Evolutionary conservation across 2,888 invertebrate genomes (phyloP).

Genomic region (Crossocerus cetratus): DNA sequence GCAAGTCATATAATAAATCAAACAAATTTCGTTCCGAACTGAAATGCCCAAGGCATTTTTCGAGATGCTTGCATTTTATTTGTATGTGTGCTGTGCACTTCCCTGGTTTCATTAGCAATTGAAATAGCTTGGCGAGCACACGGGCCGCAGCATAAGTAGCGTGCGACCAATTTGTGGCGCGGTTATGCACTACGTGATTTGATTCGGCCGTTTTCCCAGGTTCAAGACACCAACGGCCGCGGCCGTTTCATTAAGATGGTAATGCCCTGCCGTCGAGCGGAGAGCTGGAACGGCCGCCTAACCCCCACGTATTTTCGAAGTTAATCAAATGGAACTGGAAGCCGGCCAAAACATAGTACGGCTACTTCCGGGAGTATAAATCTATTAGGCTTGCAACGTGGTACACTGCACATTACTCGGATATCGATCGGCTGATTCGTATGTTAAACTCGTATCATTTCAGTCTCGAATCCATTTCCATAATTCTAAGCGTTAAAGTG

Average conservation of each 20-base stretch:
- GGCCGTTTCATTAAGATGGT: slow-evolving; percentile 35
- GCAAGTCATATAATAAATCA: no score
- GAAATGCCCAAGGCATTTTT: no score
- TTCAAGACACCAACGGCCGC: background rate
- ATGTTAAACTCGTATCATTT: no score
- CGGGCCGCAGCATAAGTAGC: slow-evolving; percentile 23
- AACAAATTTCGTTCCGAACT: no score
- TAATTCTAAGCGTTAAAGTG: no score
- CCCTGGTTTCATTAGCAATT: slow-evolving; percentile 61
- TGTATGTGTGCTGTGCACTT: slow-evolving; percentile 6
- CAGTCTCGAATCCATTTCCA: no score
- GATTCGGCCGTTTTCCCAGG: background rate
- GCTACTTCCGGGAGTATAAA: background rate
- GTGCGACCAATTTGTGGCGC: slow-evolving; percentile 40
- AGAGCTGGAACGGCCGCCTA: slow-evolving; percentile 3
- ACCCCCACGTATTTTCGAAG: background rate
- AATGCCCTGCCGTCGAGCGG: slow-evolving; percentile 18
- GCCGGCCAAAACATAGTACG: background rate
- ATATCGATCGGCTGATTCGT: no score
- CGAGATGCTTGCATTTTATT: no score
- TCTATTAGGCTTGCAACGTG: background rate
- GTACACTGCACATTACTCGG: no score
- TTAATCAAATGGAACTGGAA: background rate
- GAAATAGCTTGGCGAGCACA: slow-evolving; percentile 51
- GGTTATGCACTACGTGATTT: slow-evolving; percentile 7